Base-by-base conservation (phyloP, 92 coral and sea anemone species). In the Umimayanthus kanabou region DNA sequence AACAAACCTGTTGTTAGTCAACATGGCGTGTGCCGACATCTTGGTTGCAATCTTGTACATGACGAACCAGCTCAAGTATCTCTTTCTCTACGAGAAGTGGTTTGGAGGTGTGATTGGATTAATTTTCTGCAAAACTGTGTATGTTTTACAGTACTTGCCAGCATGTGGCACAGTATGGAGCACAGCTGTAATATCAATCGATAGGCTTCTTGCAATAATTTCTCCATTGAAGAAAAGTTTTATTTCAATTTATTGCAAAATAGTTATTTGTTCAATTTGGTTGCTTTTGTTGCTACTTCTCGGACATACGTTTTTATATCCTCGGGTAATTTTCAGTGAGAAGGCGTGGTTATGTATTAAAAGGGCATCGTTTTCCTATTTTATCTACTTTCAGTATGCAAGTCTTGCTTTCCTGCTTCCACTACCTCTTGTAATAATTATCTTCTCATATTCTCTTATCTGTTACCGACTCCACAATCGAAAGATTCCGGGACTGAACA, bases 151-250 rank as follows among this genome's bases (percentile, higher is more conserved):
- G 33, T 43, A 76, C 30, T 18, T 76, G 9, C 25, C 80, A 23
- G 80, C 80, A 23, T 40, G 14, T 42, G 6, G 55, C 58, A 5
- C 80, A 76, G 13, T 76, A 42, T 76, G 80, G 80, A 76, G 80
- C 55, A 42, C 80, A 40, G 58, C 53, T 42, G 80, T 42, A 42
- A 76, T 76, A 76, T 76, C 80, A 22, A 13, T 76, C 28, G 80
- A 76, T 45, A 76, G 80, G 29, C 80, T 76, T 29, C 61, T 76
- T 42, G 80, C 80, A 39, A 45, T 45, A 14, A 76, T 45, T 5
- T 76, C 39, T 11, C 77, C 77, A 43, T 14, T 73, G 40, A 73
- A 73, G 18, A 43, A 73, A 73, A 73, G 45, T 73, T 73, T 73
- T 5, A 73, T 73, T 73, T 73, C 77, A 2, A 30, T 8, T 29